Conservation (phyloP, 2,797 vertebrate genomes). For the Nothura maculosa region DNA sequence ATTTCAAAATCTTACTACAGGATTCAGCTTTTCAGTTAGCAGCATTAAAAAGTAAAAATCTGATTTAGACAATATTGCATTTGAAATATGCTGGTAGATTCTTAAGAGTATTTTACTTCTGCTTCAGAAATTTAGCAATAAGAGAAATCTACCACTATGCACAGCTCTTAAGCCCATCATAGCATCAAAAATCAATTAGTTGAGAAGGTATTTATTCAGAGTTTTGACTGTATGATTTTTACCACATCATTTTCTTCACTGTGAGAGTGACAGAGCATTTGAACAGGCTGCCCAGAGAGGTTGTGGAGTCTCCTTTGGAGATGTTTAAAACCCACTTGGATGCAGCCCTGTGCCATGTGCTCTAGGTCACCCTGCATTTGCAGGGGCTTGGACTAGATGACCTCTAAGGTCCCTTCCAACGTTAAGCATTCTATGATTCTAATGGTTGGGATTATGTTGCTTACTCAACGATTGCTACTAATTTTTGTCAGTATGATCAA, state of each 20-base stretch:
- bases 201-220: neutral
- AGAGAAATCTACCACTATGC: neutral
- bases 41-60: neutral
- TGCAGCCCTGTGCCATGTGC: too few species aligned
- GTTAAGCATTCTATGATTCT: too few species aligned
- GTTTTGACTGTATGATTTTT: conserved; percentile 30
- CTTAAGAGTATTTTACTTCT: neutral
- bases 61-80: neutral
- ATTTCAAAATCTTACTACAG: neutral
- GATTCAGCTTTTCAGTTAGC: neutral
- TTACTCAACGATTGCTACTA: conserved; percentile 3
- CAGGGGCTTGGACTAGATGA: too few species aligned
- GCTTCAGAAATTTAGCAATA: neutral
- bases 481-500: conserved; percentile 55
- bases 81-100: neutral
- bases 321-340: too few species aligned
- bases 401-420: too few species aligned
- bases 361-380: too few species aligned
- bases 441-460: conserved; percentile 11
- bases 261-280: too few species aligned
- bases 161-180: neutral
- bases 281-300: too few species aligned
- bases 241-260: neutral
- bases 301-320: too few species aligned
- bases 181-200: neutral